Evolutionary conservation across 2,888 invertebrate genomes (phyloP), one percentile per base, ranked within the genome.

Genomic region (Parascotia fuliginaria): DNA sequence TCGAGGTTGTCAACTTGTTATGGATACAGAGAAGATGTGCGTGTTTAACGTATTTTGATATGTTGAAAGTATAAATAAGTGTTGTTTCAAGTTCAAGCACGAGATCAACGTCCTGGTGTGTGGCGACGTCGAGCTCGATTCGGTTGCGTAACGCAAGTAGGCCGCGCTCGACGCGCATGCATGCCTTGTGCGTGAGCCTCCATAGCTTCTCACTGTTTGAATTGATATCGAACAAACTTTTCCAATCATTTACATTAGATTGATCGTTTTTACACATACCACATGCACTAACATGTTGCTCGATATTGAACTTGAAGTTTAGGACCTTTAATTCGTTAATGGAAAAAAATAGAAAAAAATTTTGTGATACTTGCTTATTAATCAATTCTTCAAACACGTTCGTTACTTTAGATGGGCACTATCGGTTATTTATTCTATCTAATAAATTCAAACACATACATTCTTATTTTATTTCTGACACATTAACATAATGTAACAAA

Each of bases 21-120:
- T n/a, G n/a, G n/a, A n/a, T n/a, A n/a, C n/a, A n/a, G n/a, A n/a
- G n/a, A n/a, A n/a, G n/a, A n/a, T n/a, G n/a, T n/a, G n/a, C n/a
- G n/a, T n/a, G n/a, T n/a, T n/a, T n/a, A n/a, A n/a, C n/a, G n/a
- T n/a, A n/a, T n/a, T n/a, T n/a, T n/a, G n/a, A n/a, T n/a, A n/a
- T n/a, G n/a, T n/a, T 39, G 9, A 9, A 42, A 39, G 32, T 31
- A 31, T 29, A 37, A 38, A 27, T 33, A 39, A 39, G 45, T 45
- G 42, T 27, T 33, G 46, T 52, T 66, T 80, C 83, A 86, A 87
- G 86, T 86, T 86, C 85, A 87, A 85, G 81, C 77, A 73, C 73
- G 81, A 87, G 89, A 87, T 83, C 87, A 88, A 85, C 73, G 88
- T 86, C 85, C 88, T 83, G 70, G 56, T 72, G 68, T 55, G 34